Evolutionary conservation across 2,113 vertebrate genomes (phyloP).

Genomic region (Psettodes erumei): DNA sequence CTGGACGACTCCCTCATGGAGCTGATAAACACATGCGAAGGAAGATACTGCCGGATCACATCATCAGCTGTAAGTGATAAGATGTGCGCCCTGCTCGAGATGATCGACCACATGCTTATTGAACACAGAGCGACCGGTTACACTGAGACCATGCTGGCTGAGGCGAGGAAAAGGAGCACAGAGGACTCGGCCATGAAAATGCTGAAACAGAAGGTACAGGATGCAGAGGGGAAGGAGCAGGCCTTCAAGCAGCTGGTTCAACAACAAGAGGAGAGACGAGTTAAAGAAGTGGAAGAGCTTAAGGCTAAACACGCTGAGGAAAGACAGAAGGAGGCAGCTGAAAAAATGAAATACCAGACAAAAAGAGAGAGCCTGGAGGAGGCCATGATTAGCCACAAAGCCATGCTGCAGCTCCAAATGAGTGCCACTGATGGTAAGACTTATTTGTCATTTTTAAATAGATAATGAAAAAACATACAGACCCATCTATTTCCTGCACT

Average conservation of each 20-base stretch:
- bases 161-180: background rate
- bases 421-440: slow-evolving; percentile 25
- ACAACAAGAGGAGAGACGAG: slow-evolving; percentile 40
- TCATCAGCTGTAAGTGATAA: background rate
- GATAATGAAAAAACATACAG: background rate
- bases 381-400: slow-evolving; percentile 51
- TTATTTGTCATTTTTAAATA: background rate
- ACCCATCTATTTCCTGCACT: background rate
- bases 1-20: slow-evolving; percentile 55
- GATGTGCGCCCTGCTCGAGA: slow-evolving; percentile 14
- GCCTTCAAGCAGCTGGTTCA: slow-evolving; percentile 14
- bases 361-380: slow-evolving; percentile 50
- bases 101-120: slow-evolving; percentile 31
- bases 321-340: slow-evolving; percentile 37
- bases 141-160: slow-evolving; percentile 34
- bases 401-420: slow-evolving; percentile 39
- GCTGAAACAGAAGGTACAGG: slow-evolving; percentile 31
- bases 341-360: slow-evolving; percentile 4
- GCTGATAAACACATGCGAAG: slow-evolving; percentile 44
- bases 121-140: slow-evolving; percentile 33
- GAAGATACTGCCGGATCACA: slow-evolving; percentile 43
- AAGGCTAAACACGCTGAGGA: slow-evolving; percentile 53
- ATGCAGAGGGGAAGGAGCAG: slow-evolving; percentile 43
- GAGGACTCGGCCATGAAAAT: slow-evolving; percentile 42
- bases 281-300: slow-evolving; percentile 44